Evolutionary conservation across 2,888 invertebrate genomes (phyloP).

Genomic region (Diloba caeruleocephala): DNA sequence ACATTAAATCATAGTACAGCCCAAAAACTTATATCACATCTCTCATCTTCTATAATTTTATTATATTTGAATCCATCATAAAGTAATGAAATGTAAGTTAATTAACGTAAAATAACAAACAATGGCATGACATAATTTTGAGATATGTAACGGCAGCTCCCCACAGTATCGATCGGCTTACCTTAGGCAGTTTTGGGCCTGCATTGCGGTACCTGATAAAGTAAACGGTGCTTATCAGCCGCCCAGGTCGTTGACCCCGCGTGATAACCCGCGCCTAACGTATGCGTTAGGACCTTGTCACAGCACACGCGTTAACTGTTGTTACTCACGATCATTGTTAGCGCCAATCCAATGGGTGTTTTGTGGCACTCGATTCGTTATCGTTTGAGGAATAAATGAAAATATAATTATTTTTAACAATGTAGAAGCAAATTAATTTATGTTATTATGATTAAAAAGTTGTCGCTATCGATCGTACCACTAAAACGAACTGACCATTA

Average conservation of each 20-base stretch:
- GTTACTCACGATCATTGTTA: constrained; percentile 22
- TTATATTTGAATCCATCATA: no score
- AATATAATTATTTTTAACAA: not conserved
- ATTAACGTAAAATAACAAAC: constrained; percentile 15
- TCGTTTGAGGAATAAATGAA: not conserved
- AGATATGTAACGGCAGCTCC: constrained; percentile 8
- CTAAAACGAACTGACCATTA: no score
- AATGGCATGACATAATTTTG: constrained; percentile 6
- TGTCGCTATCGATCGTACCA: no score
- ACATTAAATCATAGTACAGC: no score
- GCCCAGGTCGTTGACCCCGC: constrained; percentile 70
- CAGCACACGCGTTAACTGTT: constrained; percentile 19
- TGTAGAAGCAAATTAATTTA: no score
- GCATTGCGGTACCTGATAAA: constrained; percentile 85
- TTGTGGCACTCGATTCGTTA: not conserved
- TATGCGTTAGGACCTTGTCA: constrained; percentile 31
- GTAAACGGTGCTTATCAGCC: constrained; percentile 72
- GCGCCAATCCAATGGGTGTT: not conserved
- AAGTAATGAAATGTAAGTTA: no score
- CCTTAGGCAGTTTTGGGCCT: constrained; percentile 74
- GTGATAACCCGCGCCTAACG: constrained; percentile 66
- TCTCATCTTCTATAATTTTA: not conserved
- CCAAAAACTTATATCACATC: not conserved
- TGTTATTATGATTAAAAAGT: no score
- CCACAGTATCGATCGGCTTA: constrained; percentile 69